Evolutionary conservation across 2,888 invertebrate genomes (phyloP).

Genomic region (Eupithecia tripunctaria): DNA sequence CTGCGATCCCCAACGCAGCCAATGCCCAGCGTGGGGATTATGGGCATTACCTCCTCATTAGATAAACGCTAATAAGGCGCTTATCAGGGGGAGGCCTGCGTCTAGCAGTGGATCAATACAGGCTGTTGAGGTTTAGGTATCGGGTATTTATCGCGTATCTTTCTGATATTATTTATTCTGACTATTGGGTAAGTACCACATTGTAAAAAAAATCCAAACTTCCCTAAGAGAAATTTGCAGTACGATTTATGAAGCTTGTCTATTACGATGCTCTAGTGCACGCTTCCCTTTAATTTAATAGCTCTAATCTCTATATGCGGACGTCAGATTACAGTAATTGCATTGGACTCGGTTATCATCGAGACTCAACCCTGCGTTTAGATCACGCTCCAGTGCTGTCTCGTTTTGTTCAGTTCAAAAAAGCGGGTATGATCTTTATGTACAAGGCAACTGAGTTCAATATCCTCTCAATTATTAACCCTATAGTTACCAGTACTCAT

Average conservation of each 20-base stretch:
- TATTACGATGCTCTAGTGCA: not conserved
- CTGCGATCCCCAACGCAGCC: too few relatives aligned
- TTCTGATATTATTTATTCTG: too few relatives aligned
- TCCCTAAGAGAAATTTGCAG: not conserved
- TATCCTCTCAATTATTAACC: not conserved
- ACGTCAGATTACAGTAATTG: slow-evolving; percentile 65
- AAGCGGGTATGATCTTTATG: not conserved
- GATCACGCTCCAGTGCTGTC: slow-evolving; percentile 52
- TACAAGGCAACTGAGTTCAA: not conserved
- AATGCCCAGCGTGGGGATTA: too few relatives aligned
- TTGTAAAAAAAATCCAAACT: not conserved
- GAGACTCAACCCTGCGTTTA: slow-evolving; percentile 18
- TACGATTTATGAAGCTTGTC: not conserved
- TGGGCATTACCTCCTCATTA: too few relatives aligned
- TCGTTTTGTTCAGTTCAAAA: not conserved
- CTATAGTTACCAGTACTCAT: not conserved
- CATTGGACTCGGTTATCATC: slow-evolving; percentile 59
- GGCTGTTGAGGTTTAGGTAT: too few relatives aligned
- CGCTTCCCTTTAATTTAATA: slow-evolving; percentile 18
- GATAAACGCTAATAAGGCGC: too few relatives aligned
- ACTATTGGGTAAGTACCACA: not conserved
- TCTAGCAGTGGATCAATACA: too few relatives aligned
- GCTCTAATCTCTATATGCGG: slow-evolving; percentile 17
- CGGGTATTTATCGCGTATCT: too few relatives aligned
- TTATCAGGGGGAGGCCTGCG: too few relatives aligned